phyloP scores from a whole-genome alignment of 2,113 vertebrate genomes.

The Corydoras maculifer region DNA sequence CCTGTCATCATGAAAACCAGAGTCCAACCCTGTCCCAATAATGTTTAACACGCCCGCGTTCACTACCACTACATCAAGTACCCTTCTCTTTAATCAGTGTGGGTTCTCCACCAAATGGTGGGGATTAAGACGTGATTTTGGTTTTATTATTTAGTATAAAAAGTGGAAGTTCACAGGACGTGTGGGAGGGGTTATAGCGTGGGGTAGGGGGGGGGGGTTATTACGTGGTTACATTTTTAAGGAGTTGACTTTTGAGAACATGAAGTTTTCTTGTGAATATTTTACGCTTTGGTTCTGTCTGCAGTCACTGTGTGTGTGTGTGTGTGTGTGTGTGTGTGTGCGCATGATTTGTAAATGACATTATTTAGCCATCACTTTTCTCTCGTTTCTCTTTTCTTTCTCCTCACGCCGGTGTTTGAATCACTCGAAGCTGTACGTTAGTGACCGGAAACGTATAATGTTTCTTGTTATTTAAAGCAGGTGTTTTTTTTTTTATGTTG shows the following conservation, averaged over 20 bases:
- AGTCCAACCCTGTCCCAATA: background rate
- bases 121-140: background rate
- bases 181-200: no score
- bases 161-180: no score
- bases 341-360: background rate
- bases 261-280: background rate
- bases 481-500: no score
- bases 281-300: slow-evolving; percentile 11
- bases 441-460: no score
- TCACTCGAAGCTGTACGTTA: no score
- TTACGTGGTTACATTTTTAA: background rate
- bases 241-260: background rate
- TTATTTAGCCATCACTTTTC: no score
- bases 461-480: no score
- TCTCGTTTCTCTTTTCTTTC: no score
- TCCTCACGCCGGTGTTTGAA: no score
- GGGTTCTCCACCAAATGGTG: background rate
- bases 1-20: slow-evolving; percentile 7
- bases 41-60: slow-evolving; percentile 2
- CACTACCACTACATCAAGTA: background rate
- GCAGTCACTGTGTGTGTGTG: slow-evolving; percentile 41
- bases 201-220: no score
- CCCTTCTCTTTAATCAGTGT: background rate
- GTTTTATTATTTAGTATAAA: background rate
- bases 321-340: slow-evolving; percentile 49